Evolutionary conservation across 2,797 vertebrate species (phyloP), one percentile per base, ranked within the genome.

Genomic region (Gymnopithys bicolor): DNA sequence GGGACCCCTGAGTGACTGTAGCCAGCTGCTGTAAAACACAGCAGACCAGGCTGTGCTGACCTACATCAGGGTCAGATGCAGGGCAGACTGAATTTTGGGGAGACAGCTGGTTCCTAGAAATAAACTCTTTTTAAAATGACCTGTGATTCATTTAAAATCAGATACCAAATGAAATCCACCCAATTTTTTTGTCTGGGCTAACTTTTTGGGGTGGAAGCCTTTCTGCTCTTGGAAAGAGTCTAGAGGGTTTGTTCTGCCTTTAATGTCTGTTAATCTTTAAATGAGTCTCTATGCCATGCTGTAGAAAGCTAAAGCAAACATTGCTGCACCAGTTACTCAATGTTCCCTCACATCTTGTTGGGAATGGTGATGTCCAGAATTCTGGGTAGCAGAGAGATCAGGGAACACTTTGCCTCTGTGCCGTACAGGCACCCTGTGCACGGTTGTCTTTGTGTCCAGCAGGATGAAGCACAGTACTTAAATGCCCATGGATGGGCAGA

Each of bases 61-160:
- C 87, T 92, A 41, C 32, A 63, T 19, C n/a, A 76, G 84, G 91
- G 93, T 94, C 91, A 94, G 62, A 77, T 60, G 19, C 66, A 67
- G 95, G 95, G 84, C 94, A 91, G 55, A 46, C 2, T 45, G 68
- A 89, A 70, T 87, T 95, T 97, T 11, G 93, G 5, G 2, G 75
- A 95, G 89, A 92, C 91, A 84, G 79, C 76, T 94, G 94, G 43
- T 84, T 92, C 46, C 78, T 78, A 83, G 76, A 95, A 89, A 94
- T 95, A 95, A 94, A 80, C 43, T 18, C 19, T 35, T 78, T 95
- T 85, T 74, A 3, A 48, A 85, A 43, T 68, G 58, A 22, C 28
- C 32, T 89, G 39, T 45, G 30, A 27, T 46, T 63, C 9, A 24
- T 87, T 83, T 87, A 67, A 62, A 70, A 24, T 78, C n/a, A 56